Conservation (phyloP, 2,888 invertebrate genomes). For the Fragum whitleyi region DNA sequence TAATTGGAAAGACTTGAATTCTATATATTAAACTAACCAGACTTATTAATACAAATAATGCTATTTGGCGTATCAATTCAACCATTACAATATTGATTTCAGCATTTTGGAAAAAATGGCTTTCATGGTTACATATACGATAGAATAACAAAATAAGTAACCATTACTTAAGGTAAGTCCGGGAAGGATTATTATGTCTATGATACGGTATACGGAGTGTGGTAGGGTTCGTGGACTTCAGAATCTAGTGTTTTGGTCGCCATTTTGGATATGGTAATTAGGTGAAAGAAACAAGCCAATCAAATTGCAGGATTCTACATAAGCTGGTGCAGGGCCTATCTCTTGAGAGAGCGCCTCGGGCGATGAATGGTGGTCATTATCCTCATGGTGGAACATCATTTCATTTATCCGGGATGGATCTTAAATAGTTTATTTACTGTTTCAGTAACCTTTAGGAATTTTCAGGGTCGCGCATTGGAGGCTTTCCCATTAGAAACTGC, state of each 20-base stretch:
- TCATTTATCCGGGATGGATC: conserved; percentile 62
- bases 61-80: conserved; percentile 1
- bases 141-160: conserved; percentile 57
- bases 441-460: conserved; percentile 35
- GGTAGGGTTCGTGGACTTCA: conserved; percentile 60
- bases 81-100: conserved; percentile 58
- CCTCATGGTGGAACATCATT: conserved; percentile 40
- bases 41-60: background rate
- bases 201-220: conserved; percentile 71
- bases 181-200: conserved; percentile 66
- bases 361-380: conserved; percentile 54
- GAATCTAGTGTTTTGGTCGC: conserved; percentile 70
- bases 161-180: conserved; percentile 69
- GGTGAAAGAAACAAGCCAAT: conserved; percentile 74
- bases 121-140: conserved; percentile 57
- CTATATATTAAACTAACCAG: background rate
- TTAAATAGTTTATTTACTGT: conserved; percentile 60
- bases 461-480: conserved; percentile 27
- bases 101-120: conserved; percentile 57
- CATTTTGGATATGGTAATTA: conserved; percentile 72
- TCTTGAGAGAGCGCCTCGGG: conserved; percentile 68
- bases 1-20: background rate
- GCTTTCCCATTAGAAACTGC: conserved; percentile 59
- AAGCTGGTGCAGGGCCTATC: conserved; percentile 73
- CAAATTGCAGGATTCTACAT: conserved; percentile 73